Percentiles rank a stretch among this genome's conserved stretches.
Evolutionary conservation across 2,888 invertebrate species (phyloP).

Genomic region (Cenopis cana): DNA sequence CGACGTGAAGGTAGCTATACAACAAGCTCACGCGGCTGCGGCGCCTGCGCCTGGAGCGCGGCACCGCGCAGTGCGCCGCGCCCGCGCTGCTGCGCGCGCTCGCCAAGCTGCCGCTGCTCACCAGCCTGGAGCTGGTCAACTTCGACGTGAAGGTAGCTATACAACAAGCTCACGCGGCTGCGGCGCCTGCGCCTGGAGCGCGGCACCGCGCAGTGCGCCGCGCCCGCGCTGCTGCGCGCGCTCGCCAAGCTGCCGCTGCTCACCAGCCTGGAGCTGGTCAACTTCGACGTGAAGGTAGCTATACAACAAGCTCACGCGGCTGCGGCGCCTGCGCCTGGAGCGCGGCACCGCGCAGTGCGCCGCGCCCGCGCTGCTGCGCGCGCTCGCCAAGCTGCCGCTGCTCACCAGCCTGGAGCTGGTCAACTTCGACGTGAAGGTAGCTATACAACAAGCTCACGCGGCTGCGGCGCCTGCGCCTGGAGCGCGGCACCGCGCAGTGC

Average conservation of each 20-base stretch:
- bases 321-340: conserved; percentile 90
- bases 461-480: conserved; percentile 89
- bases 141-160: conserved; percentile 88
- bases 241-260: conserved; percentile 87
- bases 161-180: conserved; percentile 85
- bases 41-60: conserved; percentile 90
- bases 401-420: conserved; percentile 91
- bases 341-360: conserved; percentile 88
- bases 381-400: conserved; percentile 86
- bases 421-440: conserved; percentile 90
- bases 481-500: conserved; percentile 88
- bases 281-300: conserved; percentile 89
- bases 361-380: conserved; percentile 88
- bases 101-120: conserved; percentile 86
- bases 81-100: conserved; percentile 89
- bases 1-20: conserved; percentile 86
- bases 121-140: conserved; percentile 92
- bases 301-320: conserved; percentile 81
- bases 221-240: conserved; percentile 88
- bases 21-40: conserved; percentile 86
- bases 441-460: conserved; percentile 79
- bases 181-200: conserved; percentile 91
- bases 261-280: conserved; percentile 91
- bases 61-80: conserved; percentile 87
- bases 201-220: conserved; percentile 87